phyloP scores from a whole-genome alignment of 2,888 invertebrate species.

The Scaptomyza flava region DNA sequence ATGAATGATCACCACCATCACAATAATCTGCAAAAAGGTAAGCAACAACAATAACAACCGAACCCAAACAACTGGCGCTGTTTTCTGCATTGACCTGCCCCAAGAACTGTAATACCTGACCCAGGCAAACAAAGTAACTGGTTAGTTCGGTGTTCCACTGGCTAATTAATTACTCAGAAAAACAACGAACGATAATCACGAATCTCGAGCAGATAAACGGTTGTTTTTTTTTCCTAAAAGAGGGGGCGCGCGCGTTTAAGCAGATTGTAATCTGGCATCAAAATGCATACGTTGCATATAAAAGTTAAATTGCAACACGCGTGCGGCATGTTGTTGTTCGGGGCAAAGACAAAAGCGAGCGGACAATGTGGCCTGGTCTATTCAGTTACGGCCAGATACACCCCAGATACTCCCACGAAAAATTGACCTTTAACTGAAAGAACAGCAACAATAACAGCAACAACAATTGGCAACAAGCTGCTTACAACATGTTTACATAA shows the following conservation, averaged over 20 bases:
- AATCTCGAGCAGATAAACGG: constrained; percentile 59
- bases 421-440: constrained; percentile 76
- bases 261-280: constrained; percentile 57
- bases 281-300: constrained; percentile 65
- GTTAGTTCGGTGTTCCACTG: constrained; percentile 25
- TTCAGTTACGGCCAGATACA: constrained; percentile 29
- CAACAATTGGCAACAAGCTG: constrained; percentile 57
- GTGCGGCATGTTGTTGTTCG: constrained; percentile 63
- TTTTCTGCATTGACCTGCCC: constrained; percentile 34
- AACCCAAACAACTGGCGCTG: not conserved
- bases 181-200: constrained; percentile 74
- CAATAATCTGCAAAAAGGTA: constrained; percentile 84
- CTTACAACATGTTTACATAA: constrained; percentile 82
- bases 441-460: constrained; percentile 42
- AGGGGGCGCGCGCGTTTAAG: constrained; percentile 50
- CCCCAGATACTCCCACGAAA: constrained; percentile 73
- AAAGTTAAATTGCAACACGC: constrained; percentile 74
- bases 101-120: constrained; percentile 42
- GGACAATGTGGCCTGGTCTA: constrained; percentile 36
- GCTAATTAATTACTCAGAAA: constrained; percentile 78
- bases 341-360: constrained; percentile 61
- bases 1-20: constrained; percentile 85
- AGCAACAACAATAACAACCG: constrained; percentile 39
- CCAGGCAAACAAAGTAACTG: constrained; percentile 21
- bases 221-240: constrained; percentile 20